Conservation (phyloP, 1,140 invertebrate genomes). For the Aphidius gifuensis region DNA sequence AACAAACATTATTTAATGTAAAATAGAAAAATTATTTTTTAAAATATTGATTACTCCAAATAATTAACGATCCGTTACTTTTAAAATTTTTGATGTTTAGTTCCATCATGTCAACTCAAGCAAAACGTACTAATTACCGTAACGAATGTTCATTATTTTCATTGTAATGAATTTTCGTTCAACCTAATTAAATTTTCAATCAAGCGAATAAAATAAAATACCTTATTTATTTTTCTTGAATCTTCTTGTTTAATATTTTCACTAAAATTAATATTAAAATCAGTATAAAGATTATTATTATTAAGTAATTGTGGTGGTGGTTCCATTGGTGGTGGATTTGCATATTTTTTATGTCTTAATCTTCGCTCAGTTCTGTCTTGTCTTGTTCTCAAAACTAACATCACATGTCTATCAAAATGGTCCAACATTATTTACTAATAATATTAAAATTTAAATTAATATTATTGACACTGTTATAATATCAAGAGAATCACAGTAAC, state of each 20-base stretch:
- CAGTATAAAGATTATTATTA: conserved; percentile 38
- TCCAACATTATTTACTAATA: conserved; percentile 29
- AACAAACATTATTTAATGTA: no score
- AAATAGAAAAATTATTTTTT: no score
- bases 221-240: conserved; percentile 15
- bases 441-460: background rate
- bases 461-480: background rate
- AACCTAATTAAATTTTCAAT: background rate
- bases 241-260: conserved; percentile 29
- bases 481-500: conserved; percentile 7
- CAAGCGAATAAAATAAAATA: background rate
- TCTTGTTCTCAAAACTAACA: conserved; percentile 38
- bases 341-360: conserved; percentile 39
- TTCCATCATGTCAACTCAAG: no score
- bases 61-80: no score
- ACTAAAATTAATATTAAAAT: conserved; percentile 39
- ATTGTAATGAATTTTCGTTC: background rate
- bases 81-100: no score
- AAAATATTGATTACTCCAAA: no score
- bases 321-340: conserved; percentile 38
- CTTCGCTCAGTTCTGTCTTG: conserved; percentile 41
- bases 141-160: no score
- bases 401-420: conserved; percentile 32
- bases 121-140: no score
- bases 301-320: conserved; percentile 36